phyloP scores from a whole-genome alignment of 2,888 invertebrate genomes.

The Ametastegia equiseti region DNA sequence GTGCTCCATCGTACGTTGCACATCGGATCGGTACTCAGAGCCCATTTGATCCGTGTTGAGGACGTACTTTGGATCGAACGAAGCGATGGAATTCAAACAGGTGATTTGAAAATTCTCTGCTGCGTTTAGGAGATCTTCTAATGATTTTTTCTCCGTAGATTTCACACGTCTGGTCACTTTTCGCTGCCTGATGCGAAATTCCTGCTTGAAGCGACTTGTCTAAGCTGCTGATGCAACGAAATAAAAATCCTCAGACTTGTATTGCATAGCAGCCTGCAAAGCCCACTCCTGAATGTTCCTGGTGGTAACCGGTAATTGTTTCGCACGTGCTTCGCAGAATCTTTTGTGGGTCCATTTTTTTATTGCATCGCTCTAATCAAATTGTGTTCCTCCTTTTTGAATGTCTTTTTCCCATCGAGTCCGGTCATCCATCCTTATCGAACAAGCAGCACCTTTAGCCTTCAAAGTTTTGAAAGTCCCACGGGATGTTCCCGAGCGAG shows the following conservation, averaged over 20 bases:
- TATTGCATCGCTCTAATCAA: constrained; percentile 40
- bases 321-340: constrained; percentile 47
- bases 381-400: constrained; percentile 39
- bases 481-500: constrained; percentile 43
- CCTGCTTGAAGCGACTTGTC: constrained; percentile 35
- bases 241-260: not conserved
- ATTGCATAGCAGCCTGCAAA: constrained; percentile 45
- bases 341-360: constrained; percentile 45
- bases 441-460: constrained; percentile 16
- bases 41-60: constrained; percentile 49
- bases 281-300: constrained; percentile 49
- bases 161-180: not conserved
- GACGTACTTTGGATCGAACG: constrained; percentile 20
- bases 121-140: not conserved
- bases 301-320: constrained; percentile 43
- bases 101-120: not conserved
- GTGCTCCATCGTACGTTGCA: constrained; percentile 32
- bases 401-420: constrained; percentile 42
- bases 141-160: not conserved
- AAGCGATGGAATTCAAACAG: not conserved
- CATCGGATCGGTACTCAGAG: constrained; percentile 40
- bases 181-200: constrained; percentile 46
- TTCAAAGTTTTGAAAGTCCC: constrained; percentile 37
- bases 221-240: constrained; percentile 32
- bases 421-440: constrained; percentile 5